A percentile compares a stretch with the other conserved stretches of the same genome.
Evolutionary conservation across 1,140 invertebrate genomes (phyloP).

Genomic region (Euglossa dilemma): DNA sequence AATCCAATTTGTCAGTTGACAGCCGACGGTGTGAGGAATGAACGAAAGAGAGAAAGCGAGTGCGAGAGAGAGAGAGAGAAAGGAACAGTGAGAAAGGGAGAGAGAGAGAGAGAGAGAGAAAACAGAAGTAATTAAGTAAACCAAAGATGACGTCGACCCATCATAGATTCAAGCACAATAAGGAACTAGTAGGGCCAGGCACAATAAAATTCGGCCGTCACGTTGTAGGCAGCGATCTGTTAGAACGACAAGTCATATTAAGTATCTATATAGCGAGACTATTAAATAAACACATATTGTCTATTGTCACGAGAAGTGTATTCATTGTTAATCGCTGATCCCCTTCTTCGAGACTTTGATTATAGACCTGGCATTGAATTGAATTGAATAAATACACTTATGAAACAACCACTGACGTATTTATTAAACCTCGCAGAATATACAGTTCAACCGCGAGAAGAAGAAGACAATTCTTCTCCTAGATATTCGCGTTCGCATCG

Average conservation of each 20-base stretch:
- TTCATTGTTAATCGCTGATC: conserved; percentile 62
- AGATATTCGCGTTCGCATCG: too few species aligned
- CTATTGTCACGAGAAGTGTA: conserved; percentile 78
- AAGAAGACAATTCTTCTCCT: too few species aligned
- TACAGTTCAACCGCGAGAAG: background rate
- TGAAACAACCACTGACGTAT: background rate
- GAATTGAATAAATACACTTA: conserved; percentile 55
- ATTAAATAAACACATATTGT: conserved; percentile 83
- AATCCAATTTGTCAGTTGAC: conserved; percentile 54
- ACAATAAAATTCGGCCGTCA: conserved; percentile 82
- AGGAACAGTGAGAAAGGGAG: background rate
- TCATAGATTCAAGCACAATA: conserved; percentile 82
- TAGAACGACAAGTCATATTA: conserved; percentile 80
- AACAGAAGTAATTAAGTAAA: conserved; percentile 62
- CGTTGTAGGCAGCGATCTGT: conserved; percentile 82
- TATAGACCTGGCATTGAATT: conserved; percentile 45
- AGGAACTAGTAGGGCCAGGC: conserved; percentile 81
- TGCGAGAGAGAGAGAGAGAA: background rate
- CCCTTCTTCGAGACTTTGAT: conserved; percentile 50
- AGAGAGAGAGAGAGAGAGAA: conserved; percentile 1
- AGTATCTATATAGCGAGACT: conserved; percentile 81
- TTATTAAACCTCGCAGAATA: background rate
- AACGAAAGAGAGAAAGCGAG: background rate
- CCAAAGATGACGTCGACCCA: conserved; percentile 77
- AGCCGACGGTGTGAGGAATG: conserved; percentile 40